Base-by-base conservation (phyloP, 1,140 invertebrate genomes). In the Drosophila pandora region DNA sequence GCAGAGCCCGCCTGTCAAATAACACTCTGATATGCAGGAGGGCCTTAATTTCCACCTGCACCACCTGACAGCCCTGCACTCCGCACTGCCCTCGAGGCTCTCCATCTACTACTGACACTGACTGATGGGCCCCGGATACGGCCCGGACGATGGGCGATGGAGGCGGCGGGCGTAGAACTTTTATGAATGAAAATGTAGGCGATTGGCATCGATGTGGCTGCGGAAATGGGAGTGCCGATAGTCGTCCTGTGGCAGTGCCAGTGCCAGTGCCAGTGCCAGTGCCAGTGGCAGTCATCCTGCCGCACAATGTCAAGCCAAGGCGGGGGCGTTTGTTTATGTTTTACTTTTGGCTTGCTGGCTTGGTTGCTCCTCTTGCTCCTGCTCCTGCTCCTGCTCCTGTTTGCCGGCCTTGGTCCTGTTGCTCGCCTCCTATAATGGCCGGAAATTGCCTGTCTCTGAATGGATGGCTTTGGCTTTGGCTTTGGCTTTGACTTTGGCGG, bases 291-390 rank as follows among this genome's bases (percentile, higher is more conserved):
- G 17, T 17, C 17, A 17, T 17, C 17, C 17, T 17, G 34, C 34
- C 34, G 34, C 12, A 37, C 25, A 28, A 28, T 28, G 34, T 37
- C 25, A 21, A 39, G 67, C 30, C 39, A 68, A 37, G 62, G 58
- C 59, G 81, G 65, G 74, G 81, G 81, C 82, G 81, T 87, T 81
- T 85, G 81, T 87, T 85, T 87, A 85, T 85, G 69, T 85, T 70
- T 73, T 54, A 37, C 21, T 54, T 48, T 28, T 28, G 25, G 25
- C 10, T 9, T 8, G 17, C 17, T 34, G 63, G 63, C 63, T 37
- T 10, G 34, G 34, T 28, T 28, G 17, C 10, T 7, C 8, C 17
- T 43, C 13, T 13, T 43, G 50, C 57, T 59, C 28, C 48, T 25
- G 22, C 9, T 8, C 30, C 9, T 7, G 30, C 17, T 43, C 13